Conservation (phyloP, 2,113 vertebrate genomes). For the Poicephalus gulielmi region DNA sequence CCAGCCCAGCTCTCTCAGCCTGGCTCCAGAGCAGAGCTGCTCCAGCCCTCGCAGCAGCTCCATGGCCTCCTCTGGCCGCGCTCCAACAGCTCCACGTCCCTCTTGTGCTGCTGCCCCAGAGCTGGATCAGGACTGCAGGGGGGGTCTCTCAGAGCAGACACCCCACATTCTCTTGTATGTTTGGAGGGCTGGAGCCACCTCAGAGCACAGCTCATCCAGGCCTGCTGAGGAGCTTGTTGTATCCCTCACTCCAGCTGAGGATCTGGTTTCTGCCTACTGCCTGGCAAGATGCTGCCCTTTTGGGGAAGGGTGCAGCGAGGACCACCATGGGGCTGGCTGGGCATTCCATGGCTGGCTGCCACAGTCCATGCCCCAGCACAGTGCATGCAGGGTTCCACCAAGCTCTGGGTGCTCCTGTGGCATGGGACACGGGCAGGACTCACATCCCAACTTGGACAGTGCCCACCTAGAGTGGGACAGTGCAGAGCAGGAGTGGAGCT, state of each 20-base stretch:
- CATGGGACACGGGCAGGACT: fast-evolving
- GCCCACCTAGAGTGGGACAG: neutral
- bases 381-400: fast-evolving
- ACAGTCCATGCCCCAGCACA: neutral
- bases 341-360: neutral
- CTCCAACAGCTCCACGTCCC: neutral
- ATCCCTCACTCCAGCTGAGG: neutral
- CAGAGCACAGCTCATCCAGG: neutral
- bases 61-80: neutral
- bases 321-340: neutral
- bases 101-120: neutral
- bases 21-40: too few species aligned
- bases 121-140: neutral
- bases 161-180: neutral
- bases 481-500: neutral
- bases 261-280: fast-evolving
- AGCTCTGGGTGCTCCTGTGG: neutral
- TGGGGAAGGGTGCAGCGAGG: fast-evolving
- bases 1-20: too few species aligned
- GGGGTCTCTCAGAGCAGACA: neutral
- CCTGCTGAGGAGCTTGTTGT: neutral
- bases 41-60: too few species aligned
- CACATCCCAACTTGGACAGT: neutral
- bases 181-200: neutral
- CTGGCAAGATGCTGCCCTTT: fast-evolving